These are phyloP conservation scores for Diadophis punctatus DNA, from an alignment of 2,113 vertebrate species.

Conservation along the genomic window DNA sequence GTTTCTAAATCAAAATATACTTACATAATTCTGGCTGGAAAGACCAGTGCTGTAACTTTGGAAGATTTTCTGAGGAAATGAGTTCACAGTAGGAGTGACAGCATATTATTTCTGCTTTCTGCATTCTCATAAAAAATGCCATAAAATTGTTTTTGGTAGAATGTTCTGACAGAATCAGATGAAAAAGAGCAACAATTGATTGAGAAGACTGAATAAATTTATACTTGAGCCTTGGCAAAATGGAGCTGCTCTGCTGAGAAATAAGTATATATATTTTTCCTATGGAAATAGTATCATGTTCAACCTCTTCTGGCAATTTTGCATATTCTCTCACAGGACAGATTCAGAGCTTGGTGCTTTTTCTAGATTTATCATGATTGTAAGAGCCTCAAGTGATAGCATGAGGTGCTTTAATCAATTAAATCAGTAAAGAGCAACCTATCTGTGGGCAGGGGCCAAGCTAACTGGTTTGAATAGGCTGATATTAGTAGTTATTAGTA, in stretches of 20 bases:
- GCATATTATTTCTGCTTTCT: neutral
- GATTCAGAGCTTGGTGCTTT: neutral
- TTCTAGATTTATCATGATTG: neutral
- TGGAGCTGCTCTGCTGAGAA: neutral
- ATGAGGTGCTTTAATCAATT: neutral
- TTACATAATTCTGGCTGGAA: neutral
- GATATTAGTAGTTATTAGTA: neutral
- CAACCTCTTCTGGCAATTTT: neutral
- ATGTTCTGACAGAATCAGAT: conserved; percentile 15
- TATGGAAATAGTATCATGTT: neutral
- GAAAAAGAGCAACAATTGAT: neutral
- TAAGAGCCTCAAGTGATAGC: neutral
- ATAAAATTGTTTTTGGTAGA: neutral
- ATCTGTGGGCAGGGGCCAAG: neutral
- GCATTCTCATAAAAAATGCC: neutral
- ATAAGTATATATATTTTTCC: neutral
- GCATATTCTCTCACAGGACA: neutral
- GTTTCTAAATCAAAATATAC: neutral
- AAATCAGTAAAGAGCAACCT: neutral
- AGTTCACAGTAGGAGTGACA: neutral
- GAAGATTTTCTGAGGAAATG: neutral
- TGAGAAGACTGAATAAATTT: neutral
- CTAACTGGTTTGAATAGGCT: neutral
- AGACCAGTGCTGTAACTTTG: neutral
- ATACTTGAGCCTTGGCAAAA: neutral